Conservation (phyloP, 1,140 invertebrate genomes). For the Apis dorsata region DNA sequence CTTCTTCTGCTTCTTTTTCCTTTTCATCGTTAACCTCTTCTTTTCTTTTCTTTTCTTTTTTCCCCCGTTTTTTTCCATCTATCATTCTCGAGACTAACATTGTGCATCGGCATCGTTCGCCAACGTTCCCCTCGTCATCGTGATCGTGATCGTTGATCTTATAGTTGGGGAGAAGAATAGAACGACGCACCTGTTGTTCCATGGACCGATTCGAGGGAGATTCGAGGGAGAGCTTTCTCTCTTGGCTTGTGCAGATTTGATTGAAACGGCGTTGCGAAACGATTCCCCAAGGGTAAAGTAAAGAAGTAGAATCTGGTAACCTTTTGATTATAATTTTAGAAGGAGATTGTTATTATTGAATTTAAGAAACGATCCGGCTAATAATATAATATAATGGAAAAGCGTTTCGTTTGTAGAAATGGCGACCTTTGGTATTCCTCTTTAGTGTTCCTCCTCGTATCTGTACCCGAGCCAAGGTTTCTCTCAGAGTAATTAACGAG, state of each 20-base stretch:
- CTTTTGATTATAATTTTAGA: not conserved
- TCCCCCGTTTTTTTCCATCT: slow-evolving; percentile 4
- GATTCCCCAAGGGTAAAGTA: not conserved
- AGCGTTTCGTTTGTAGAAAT: slow-evolving; percentile 1
- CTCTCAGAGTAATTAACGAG: slow-evolving; percentile 5
- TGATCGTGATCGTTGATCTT: not conserved
- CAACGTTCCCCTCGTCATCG: not conserved
- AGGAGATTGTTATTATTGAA: not conserved
- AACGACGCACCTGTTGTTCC: slow-evolving; percentile 36
- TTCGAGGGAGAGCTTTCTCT: not conserved
- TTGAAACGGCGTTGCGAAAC: not conserved
- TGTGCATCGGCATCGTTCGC: not conserved
- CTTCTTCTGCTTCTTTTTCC: slow-evolving; percentile 37
- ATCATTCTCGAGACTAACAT: not conserved
- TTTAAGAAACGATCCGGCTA: not conserved
- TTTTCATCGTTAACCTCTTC: slow-evolving; percentile 13
- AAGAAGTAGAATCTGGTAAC: not conserved
- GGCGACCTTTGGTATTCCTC: slow-evolving; percentile 36
- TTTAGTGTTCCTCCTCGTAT: too few species aligned
- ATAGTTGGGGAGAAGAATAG: not conserved
- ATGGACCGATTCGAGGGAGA: not conserved
- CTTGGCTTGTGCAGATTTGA: not conserved
- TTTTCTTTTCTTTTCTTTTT: slow-evolving; percentile 35
- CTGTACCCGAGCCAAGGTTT: slow-evolving; percentile 29
- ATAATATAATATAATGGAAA: not conserved